Evolutionary conservation across 2,888 invertebrate genomes (phyloP).

Genomic region (Morpho helenor): DNA sequence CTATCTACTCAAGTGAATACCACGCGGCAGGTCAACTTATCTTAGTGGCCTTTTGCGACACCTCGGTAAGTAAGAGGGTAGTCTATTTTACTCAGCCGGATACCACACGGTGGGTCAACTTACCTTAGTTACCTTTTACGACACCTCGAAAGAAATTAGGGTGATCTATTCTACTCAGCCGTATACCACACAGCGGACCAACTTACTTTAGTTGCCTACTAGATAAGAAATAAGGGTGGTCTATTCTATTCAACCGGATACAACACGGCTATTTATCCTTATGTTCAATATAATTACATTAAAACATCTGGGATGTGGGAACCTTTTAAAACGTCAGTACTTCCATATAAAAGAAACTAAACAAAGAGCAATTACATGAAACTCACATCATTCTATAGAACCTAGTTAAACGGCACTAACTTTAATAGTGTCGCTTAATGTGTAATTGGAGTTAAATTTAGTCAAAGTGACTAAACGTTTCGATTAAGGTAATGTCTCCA

Average conservation of each 20-base stretch:
- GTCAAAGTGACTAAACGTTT: conserved; percentile 20
- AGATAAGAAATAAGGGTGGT: background rate
- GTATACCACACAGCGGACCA: too few relatives aligned
- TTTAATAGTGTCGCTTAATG: conserved; percentile 15
- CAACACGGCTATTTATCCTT: background rate
- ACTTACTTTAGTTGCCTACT: background rate
- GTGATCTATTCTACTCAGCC: too few relatives aligned
- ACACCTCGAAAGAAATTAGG: too few relatives aligned
- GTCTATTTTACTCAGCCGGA: too few relatives aligned
- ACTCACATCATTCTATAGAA: conserved; percentile 4
- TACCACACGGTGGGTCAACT: background rate
- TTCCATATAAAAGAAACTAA: background rate
- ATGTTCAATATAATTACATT: too few relatives aligned
- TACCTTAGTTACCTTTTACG: too few relatives aligned
- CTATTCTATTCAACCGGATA: too few relatives aligned
- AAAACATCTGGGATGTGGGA: too few relatives aligned
- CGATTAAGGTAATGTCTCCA: conserved; percentile 26
- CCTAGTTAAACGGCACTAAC: conserved; percentile 2
- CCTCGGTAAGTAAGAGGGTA: background rate
- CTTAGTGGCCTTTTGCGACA: background rate
- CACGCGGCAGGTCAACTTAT: too few relatives aligned
- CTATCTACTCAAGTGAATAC: too few relatives aligned
- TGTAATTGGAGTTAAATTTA: conserved; percentile 20
- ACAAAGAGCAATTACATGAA: background rate
- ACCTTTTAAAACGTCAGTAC: too few relatives aligned